Evolutionary conservation across 2,888 invertebrate genomes (phyloP).

Genomic region (Xestia ashworthii): DNA sequence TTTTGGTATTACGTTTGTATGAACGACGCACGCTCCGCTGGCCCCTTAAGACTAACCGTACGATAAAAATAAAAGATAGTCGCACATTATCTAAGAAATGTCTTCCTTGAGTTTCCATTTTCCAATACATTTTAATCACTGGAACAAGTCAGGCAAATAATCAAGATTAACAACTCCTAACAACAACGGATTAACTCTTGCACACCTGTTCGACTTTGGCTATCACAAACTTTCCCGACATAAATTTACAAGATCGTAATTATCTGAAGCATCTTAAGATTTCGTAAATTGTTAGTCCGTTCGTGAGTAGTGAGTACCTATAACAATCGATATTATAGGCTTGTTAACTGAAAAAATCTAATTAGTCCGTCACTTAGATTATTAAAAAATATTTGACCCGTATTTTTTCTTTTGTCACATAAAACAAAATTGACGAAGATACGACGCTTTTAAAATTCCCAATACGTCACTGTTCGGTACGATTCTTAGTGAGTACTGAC

Average conservation of each 20-base stretch:
- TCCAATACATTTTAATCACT: background rate
- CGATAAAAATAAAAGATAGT: background rate
- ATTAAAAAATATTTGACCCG: too few relatives aligned
- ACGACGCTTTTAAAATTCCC: too few relatives aligned
- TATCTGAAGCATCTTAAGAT: background rate
- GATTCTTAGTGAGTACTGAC: too few relatives aligned
- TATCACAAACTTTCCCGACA: slow-evolving; percentile 23
- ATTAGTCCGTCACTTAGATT: too few relatives aligned
- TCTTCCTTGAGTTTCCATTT: background rate
- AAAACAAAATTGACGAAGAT: too few relatives aligned
- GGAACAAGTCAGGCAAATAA: background rate
- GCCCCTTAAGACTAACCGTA: too few relatives aligned
- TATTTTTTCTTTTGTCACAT: too few relatives aligned
- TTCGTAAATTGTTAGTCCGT: background rate
- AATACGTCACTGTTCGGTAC: too few relatives aligned
- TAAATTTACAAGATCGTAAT: slow-evolving; percentile 2
- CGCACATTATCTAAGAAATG: background rate
- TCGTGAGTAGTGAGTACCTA: background rate
- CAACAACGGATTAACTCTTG: background rate
- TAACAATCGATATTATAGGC: background rate
- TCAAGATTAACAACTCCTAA: background rate
- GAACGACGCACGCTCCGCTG: too few relatives aligned
- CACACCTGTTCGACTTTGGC: background rate
- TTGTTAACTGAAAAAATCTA: too few relatives aligned
- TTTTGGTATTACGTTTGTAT: too few relatives aligned